Evolutionary conservation across 2,888 invertebrate species (phyloP).

Genomic region (Rhamphomyia laevipes): DNA sequence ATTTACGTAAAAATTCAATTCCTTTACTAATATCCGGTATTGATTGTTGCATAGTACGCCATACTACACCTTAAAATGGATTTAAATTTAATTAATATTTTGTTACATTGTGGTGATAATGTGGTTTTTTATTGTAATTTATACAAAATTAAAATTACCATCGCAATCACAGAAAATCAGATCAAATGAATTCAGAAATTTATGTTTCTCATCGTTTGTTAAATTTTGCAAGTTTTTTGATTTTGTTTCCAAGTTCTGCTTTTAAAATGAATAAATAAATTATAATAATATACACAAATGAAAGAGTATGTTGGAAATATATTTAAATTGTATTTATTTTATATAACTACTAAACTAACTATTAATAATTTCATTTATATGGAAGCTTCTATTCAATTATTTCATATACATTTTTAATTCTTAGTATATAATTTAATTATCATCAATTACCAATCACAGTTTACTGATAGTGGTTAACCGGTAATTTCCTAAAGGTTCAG

Average conservation of each 20-base stretch:
- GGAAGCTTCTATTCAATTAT: too few relatives aligned
- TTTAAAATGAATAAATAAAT: too few relatives aligned
- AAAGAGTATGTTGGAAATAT: too few relatives aligned
- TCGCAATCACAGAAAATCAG: conserved; percentile 49
- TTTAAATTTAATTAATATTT: neutral
- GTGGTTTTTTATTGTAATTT: neutral
- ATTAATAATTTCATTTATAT: too few relatives aligned
- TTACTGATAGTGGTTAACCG: too few relatives aligned
- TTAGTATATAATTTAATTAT: too few relatives aligned
- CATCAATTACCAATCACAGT: too few relatives aligned
- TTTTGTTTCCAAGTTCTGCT: neutral
- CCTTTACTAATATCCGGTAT: conserved; percentile 33
- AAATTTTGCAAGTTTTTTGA: conserved; percentile 18
- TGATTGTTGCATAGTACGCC: conserved; percentile 31
- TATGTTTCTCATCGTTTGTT: conserved; percentile 22
- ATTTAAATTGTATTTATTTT: too few relatives aligned
- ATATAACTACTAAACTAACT: too few relatives aligned
- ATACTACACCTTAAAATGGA: conserved; percentile 38
- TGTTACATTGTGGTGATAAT: neutral
- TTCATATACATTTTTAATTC: too few relatives aligned
- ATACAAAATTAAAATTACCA: conserved; percentile 30
- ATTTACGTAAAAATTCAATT: conserved; percentile 29
- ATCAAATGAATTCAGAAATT: conserved; percentile 41
- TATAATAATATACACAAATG: too few relatives aligned
- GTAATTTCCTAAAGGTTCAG: too few relatives aligned